A percentile compares a stretch with the other conserved stretches of the same genome.
Conservation (phyloP, 2,113 vertebrate species). For the Petromus typicus region DNA sequence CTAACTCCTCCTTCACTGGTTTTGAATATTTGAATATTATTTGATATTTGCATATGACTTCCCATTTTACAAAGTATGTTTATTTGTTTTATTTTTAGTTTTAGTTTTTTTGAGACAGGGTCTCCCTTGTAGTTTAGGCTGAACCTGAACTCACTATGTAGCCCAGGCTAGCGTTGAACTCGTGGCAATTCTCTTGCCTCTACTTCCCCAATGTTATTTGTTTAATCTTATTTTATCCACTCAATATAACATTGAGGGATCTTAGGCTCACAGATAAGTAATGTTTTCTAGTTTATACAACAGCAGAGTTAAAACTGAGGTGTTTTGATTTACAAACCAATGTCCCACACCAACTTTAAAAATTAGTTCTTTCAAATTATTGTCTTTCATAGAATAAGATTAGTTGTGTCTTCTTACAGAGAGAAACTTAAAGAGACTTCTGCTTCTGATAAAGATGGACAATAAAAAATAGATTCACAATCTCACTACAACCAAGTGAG, state of each 20-base stretch:
- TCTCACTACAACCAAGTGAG: neutral
- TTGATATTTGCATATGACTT: neutral
- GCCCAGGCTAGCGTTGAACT: no score
- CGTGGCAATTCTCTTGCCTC: no score
- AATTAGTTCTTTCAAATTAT: neutral
- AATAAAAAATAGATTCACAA: neutral
- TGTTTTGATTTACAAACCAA: neutral
- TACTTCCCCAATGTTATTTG: no score
- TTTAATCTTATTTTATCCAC: neutral
- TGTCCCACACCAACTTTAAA: neutral
- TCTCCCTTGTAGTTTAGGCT: no score
- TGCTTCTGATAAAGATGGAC: neutral
- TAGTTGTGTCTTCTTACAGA: neutral
- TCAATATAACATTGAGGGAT: neutral
- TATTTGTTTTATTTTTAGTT: no score
- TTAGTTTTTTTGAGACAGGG: no score
- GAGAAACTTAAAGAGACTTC: neutral
- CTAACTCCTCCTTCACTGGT: neutral
- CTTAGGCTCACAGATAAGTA: neutral
- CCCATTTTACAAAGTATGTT: neutral
- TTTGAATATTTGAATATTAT: conserved; percentile 3
- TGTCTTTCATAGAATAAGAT: neutral
- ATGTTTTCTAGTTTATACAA: conserved; percentile 2
- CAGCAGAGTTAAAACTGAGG: neutral
- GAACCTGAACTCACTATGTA: no score